phyloP scores from a whole-genome alignment of 2,888 invertebrate species.

The Lasioglossum marginatum region DNA sequence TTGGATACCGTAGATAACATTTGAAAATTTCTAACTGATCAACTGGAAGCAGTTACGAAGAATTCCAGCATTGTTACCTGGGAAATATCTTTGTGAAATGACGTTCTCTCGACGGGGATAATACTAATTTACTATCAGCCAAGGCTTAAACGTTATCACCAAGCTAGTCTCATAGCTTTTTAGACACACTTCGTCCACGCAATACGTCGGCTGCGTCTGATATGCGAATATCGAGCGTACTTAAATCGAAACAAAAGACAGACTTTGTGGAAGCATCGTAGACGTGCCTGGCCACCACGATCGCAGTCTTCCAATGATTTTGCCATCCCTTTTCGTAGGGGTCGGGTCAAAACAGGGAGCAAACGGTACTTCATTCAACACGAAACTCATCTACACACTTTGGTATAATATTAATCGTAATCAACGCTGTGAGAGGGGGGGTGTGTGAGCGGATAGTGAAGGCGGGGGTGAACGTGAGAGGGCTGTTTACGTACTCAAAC shows the following conservation, averaged over 20 bases:
- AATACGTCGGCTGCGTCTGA: slow-evolving; percentile 41
- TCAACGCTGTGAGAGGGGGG: slow-evolving; percentile 47
- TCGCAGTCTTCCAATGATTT: slow-evolving; percentile 70
- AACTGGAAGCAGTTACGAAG: neutral
- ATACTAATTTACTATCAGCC: neutral
- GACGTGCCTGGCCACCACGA: slow-evolving; percentile 11
- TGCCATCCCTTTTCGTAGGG: slow-evolving; percentile 83
- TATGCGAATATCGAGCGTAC: slow-evolving; percentile 50
- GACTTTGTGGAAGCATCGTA: slow-evolving; percentile 53
- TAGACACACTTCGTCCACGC: neutral
- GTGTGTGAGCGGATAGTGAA: neutral
- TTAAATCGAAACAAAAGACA: slow-evolving; percentile 20
- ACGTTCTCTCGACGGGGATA: neutral
- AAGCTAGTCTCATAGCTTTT: too few relatives aligned
- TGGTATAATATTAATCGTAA: slow-evolving; percentile 56
- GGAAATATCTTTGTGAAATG: neutral
- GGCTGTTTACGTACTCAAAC: slow-evolving; percentile 60
- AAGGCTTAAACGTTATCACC: neutral
- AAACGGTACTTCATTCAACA: slow-evolving; percentile 81
- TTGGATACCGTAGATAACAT: neutral
- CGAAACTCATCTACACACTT: slow-evolving; percentile 82
- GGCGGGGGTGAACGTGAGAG: neutral
- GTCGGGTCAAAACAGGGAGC: slow-evolving; percentile 80
- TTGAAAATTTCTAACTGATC: neutral
- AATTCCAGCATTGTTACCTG: neutral